Evolutionary conservation across 2,888 invertebrate genomes (phyloP), one percentile per base, ranked within the genome.

Genomic region (Ennomos erosarius): DNA sequence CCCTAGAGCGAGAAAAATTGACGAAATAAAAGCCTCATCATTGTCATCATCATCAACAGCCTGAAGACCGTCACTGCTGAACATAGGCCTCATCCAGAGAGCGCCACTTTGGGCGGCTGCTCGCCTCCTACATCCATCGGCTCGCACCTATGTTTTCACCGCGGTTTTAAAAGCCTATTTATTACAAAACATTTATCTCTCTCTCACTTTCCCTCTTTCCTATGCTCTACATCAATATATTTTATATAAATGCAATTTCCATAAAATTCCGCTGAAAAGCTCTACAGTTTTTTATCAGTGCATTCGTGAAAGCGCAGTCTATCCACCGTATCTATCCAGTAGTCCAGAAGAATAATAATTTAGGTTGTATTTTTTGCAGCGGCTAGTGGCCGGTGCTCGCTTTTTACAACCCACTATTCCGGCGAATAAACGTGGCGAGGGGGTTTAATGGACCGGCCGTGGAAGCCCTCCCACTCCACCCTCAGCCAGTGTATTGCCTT

Each of bases 351-450:
- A 86, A 84, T 84, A 84, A 87, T 86, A 84, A 86, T 86, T 88
- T 82, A 76, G 79, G 83, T 79, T 80, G 80, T 86, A 85, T 88
- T 89, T 89, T 88, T 88, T 87, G 81, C 82, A 81, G 84, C 78
- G 85, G 84, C 81, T 79, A 78, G 73, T 81, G 84, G 82, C 79
- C 84, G 81, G 76, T 77, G 79, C 79, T 84, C 83, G 82, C 85
- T 81, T 89, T 90, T 90, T 90, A 90, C 89, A 90, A 88, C 90
- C 79, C 87, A 87, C 90, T 89, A 90, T 89, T 86, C 88, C 87
- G 82, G 79, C 81, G 85, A 87, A 90, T 90, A 90, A 89, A 88
- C 87, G 85, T 78, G 82, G 65, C 59, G 67, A 73, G 76, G 82
- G 81, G 84, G 80, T 75, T 82, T 89, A 89, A 89, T 88, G 88